Evolutionary conservation across 2,888 invertebrate genomes (phyloP).

Genomic region (Drosophila kuntzei): DNA sequence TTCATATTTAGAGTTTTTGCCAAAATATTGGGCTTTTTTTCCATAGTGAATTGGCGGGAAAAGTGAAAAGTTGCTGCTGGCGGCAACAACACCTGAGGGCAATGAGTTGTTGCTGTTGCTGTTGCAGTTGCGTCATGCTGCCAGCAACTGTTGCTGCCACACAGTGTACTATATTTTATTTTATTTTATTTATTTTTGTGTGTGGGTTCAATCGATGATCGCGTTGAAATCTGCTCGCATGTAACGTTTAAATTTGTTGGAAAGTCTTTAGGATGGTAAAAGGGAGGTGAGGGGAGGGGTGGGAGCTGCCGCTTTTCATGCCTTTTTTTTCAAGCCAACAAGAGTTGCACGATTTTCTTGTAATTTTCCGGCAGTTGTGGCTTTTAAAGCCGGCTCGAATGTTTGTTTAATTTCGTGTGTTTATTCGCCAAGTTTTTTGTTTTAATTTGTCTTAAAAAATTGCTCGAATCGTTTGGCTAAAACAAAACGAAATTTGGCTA

Average conservation of each 20-base stretch:
- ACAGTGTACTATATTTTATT: neutral
- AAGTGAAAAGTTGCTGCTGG: conserved; percentile 80
- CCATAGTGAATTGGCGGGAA: conserved; percentile 46
- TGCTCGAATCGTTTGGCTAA: conserved; percentile 36
- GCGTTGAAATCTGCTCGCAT: conserved; percentile 81
- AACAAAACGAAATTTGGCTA: conserved; percentile 72
- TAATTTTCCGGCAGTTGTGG: conserved; percentile 81
- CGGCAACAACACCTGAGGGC: conserved; percentile 82
- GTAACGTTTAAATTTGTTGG: conserved; percentile 82
- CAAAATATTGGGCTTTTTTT: no score
- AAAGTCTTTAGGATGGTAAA: conserved; percentile 53
- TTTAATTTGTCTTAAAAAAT: conserved; percentile 76
- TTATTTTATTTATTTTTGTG: conserved; percentile 13
- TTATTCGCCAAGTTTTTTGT: conserved; percentile 67
- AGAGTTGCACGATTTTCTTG: conserved; percentile 84
- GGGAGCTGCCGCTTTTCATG: conserved; percentile 58
- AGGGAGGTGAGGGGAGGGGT: conserved; percentile 4
- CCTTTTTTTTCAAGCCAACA: conserved; percentile 73
- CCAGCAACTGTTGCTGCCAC: conserved; percentile 31
- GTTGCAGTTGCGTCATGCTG: conserved; percentile 64
- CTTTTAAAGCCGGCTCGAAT: conserved; percentile 55
- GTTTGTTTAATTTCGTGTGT: conserved; percentile 82
- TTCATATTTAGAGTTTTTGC: no score
- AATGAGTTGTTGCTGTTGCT: conserved; percentile 68
- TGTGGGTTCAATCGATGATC: conserved; percentile 78